Conservation (phyloP, 2,888 invertebrate genomes). For the Aphodius granarius region DNA sequence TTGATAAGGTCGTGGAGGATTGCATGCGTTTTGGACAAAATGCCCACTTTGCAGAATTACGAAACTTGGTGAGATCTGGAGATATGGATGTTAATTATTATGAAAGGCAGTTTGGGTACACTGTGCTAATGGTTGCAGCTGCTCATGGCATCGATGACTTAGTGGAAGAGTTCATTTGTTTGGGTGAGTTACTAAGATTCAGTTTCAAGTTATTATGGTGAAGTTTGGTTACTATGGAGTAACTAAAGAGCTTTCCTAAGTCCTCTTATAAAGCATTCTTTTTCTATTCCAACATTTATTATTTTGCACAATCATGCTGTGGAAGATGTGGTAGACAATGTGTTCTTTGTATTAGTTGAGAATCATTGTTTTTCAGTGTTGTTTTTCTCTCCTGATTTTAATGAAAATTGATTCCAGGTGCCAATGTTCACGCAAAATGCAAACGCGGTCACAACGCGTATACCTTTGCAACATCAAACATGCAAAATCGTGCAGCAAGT, state of each 20-base stretch:
- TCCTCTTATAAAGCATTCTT: too few relatives aligned
- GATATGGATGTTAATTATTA: not conserved
- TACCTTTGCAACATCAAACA: not conserved
- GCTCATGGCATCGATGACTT: not conserved
- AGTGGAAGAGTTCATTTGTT: not conserved
- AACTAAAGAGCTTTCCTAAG: too few relatives aligned
- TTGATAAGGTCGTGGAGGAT: not conserved
- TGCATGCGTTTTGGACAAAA: not conserved
- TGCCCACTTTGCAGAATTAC: not conserved
- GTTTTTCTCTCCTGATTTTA: too few relatives aligned
- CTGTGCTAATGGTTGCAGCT: not conserved
- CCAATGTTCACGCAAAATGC: not conserved
- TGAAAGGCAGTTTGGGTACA: not conserved
- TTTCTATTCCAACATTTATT: too few relatives aligned
- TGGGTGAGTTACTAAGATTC: not conserved
- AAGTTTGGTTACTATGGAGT: too few relatives aligned
- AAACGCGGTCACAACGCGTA: not conserved
- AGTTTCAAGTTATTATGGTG: not conserved
- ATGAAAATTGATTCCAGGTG: too few relatives aligned
- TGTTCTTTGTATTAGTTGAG: too few relatives aligned
- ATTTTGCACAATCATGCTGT: too few relatives aligned
- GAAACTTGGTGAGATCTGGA: not conserved
- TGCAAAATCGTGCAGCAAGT: not conserved
- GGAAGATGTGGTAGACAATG: too few relatives aligned
- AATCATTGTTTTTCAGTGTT: not conserved